Conservation (phyloP, 2,888 invertebrate genomes). For the Agrochola lychnidis region DNA sequence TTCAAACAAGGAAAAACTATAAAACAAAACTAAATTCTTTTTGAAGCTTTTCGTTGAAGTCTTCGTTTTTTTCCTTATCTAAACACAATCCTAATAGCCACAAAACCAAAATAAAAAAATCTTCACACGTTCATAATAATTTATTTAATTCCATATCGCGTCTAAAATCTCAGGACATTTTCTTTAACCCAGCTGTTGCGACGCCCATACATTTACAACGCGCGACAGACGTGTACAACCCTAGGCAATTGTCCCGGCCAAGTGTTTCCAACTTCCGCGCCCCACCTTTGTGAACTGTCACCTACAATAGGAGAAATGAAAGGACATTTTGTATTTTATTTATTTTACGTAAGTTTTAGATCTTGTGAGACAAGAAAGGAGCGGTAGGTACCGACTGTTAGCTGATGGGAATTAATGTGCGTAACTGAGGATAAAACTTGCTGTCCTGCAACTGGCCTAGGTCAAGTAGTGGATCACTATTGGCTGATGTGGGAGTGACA, state of each 20-base stretch:
- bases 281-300: slow-evolving; percentile 43
- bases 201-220: slow-evolving; percentile 28
- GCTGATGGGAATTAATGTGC: not conserved
- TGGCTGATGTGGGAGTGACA: not conserved
- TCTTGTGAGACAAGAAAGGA: not conserved
- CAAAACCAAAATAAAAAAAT: not conserved
- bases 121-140: slow-evolving; percentile 3
- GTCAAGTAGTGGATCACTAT: not conserved
- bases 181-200: slow-evolving; percentile 27
- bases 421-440: not conserved
- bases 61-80: not conserved
- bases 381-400: not conserved
- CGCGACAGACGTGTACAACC: slow-evolving; percentile 33
- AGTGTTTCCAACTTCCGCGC: slow-evolving; percentile 55
- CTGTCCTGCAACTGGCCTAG: not conserved
- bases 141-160: not conserved
- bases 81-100: not conserved
- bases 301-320: slow-evolving; percentile 32
- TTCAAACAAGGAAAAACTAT: not conserved
- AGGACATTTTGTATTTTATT: slow-evolving; percentile 30
- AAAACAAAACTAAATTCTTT: not conserved
- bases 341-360: not conserved
- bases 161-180: slow-evolving; percentile 26
- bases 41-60: not conserved
- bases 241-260: slow-evolving; percentile 60